phyloP scores from a whole-genome alignment of 2,888 invertebrate genomes.

The Orchesellides sinensis region DNA sequence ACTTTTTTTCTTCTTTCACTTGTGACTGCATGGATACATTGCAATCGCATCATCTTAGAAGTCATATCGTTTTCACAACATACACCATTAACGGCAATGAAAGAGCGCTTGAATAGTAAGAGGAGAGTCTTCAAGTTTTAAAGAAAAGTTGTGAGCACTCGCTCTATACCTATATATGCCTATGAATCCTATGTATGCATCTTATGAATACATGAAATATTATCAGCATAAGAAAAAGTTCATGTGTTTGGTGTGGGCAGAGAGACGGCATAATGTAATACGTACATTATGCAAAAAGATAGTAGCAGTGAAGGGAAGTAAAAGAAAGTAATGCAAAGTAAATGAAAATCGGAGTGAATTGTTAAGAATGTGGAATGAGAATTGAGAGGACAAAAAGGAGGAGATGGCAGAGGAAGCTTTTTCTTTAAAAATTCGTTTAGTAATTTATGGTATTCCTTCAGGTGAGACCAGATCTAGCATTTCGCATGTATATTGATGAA shows the following conservation, averaged over 20 bases:
- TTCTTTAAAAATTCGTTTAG: neutral
- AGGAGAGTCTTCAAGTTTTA: neutral
- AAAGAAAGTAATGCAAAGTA: constrained; percentile 21
- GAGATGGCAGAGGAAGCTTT: neutral
- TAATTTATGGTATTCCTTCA: constrained; percentile 20
- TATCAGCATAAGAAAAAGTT: constrained; percentile 9
- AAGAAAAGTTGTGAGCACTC: constrained; percentile 13
- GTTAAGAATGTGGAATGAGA: constrained; percentile 3
- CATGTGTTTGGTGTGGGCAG: too few relatives aligned
- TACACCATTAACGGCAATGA: constrained; percentile 16
- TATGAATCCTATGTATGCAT: too few relatives aligned
- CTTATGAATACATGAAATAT: neutral
- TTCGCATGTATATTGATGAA: too few relatives aligned
- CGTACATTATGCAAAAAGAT: constrained; percentile 35
- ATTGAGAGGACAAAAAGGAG: constrained; percentile 10
- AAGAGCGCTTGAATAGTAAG: constrained; percentile 15
- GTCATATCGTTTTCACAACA: neutral
- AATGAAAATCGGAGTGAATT: constrained; percentile 15
- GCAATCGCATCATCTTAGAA: constrained; percentile 15
- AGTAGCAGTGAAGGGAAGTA: constrained; percentile 17
- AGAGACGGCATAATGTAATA: constrained; percentile 39
- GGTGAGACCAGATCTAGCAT: too few relatives aligned
- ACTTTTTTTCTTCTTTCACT: constrained; percentile 20
- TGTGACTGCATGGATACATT: neutral
- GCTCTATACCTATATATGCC: too few relatives aligned